Base-by-base conservation (phyloP, 2,797 vertebrate genomes). In the Hippocampus kuda region DNA sequence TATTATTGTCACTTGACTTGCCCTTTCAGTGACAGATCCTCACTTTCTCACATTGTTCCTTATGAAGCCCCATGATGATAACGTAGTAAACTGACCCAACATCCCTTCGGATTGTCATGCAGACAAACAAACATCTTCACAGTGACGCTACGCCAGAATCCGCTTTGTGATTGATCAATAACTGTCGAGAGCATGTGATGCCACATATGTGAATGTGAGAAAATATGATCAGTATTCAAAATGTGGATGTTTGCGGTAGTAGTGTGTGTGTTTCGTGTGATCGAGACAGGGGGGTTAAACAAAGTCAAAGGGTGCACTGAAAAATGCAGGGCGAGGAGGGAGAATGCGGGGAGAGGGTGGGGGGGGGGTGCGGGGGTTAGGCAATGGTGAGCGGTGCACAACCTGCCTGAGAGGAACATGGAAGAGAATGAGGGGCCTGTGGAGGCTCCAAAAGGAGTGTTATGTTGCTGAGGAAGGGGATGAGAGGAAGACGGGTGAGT, bases 331-430 rank as follows among this genome's bases (percentile, higher is more conserved):
- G 8, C 34, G 15, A 27, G 27, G 10, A 16, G 44, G 44, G 44
- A 46, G 44, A 46, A 4, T 46, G 44, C 44, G 1, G 12, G 42
- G 42, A 5, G 34, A 34, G 34, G 30, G 30, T 30, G 7, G 41
- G 46, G 26, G 20, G 46, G 15, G 11, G 49, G 70, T 30, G n/a
- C n/a, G 62, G 24, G 72, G 62, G 68, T 70, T 69, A 75, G n/a
- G 61, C n/a, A 60, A 56, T 62, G 65, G 51, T 69, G 44, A 78
- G 72, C 44, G 27, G 71, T 65, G 77, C 68, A 65, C 83, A 87
- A 97, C 94, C 91, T 95, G 94, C 93, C 94, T 96, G 92, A 84
- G 92, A 83, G 84, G 70, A 89, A 88, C 73, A 87, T 88, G 91
- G 86, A 84, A 89, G 89, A 89, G 81, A 90, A 84, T 73, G 90